Percentiles rank a stretch among this genome's conserved stretches.
Evolutionary conservation across 1,140 invertebrate genomes (phyloP).

Genomic region (Sinella curviseta): DNA sequence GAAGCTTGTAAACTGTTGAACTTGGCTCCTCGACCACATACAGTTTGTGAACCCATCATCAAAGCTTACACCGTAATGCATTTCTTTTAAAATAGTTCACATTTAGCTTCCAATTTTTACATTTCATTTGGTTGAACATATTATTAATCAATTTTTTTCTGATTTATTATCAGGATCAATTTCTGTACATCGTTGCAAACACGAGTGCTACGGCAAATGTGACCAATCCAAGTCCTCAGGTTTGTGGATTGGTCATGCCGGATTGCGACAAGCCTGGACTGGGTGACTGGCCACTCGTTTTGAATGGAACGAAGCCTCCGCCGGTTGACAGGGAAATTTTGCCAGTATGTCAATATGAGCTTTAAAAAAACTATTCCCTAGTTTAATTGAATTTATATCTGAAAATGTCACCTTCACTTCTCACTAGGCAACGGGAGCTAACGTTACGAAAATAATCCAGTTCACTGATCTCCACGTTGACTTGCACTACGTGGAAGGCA

Average conservation of each 20-base stretch:
- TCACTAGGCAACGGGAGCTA: background rate
- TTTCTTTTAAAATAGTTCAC: too few relatives aligned
- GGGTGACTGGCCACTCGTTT: background rate
- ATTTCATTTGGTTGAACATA: background rate
- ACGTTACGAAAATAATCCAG: constrained; percentile 66
- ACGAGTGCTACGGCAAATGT: background rate
- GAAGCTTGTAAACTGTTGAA: background rate
- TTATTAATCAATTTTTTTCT: background rate
- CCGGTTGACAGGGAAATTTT: background rate
- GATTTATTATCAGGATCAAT: background rate
- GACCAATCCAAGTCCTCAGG: too few relatives aligned
- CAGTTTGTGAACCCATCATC: background rate
- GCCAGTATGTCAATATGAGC: background rate
- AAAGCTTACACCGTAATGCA: background rate
- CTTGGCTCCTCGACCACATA: background rate
- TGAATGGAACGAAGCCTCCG: background rate
- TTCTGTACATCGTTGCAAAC: background rate
- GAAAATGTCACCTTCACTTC: too few relatives aligned
- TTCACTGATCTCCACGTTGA: constrained; percentile 80
- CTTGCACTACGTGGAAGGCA: constrained; percentile 66
- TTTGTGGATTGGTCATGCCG: background rate
- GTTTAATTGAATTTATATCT: too few relatives aligned
- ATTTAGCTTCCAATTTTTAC: background rate
- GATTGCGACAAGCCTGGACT: background rate
- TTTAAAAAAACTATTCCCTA: too few relatives aligned